Percentiles rank a stretch among this genome's conserved stretches.
Evolutionary conservation across 2,888 invertebrate genomes (phyloP).

Genomic region (Subacronicta megacephala): DNA sequence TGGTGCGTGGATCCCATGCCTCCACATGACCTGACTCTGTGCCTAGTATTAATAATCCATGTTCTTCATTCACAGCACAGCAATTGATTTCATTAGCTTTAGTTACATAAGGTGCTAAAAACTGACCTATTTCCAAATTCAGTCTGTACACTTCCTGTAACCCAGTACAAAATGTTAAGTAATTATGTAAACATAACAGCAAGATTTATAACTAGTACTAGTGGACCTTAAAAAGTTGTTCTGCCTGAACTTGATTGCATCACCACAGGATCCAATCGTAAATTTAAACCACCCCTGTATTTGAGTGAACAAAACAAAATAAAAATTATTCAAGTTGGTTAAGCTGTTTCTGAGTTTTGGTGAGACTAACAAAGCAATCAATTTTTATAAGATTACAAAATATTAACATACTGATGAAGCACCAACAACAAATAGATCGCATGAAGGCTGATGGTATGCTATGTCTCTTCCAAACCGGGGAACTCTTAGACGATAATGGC

Average conservation of each 20-base stretch:
- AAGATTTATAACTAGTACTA: no score
- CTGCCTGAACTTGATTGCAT: no score
- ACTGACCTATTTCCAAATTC: constrained; percentile 98
- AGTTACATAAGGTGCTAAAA: constrained; percentile 95
- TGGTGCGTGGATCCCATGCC: constrained; percentile 98
- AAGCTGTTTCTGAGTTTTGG: no score
- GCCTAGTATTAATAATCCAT: constrained; percentile 96
- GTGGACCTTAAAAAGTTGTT: no score
- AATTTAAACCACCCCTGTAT: no score
- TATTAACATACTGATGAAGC: constrained; percentile 91
- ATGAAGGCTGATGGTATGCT: constrained; percentile 96
- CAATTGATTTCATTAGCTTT: constrained; percentile 94
- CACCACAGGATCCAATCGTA: no score
- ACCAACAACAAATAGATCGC: constrained; percentile 98
- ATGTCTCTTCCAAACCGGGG: constrained; percentile 99
- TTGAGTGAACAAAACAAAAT: no score
- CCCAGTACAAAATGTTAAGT: constrained; percentile 11
- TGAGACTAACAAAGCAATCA: no score
- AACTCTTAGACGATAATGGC: constrained; percentile 96
- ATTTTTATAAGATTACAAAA: background rate
- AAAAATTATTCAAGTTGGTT: no score
- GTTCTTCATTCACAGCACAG: constrained; percentile 95
- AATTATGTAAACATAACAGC: background rate
- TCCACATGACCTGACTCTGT: constrained; percentile 97
- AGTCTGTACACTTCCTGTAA: constrained; percentile 97